These are phyloP conservation scores for Aurelia coerulea DNA, from an alignment of 30 jellyfish, hydroid and myxozoan species.

Conservation along the genomic window DNA sequence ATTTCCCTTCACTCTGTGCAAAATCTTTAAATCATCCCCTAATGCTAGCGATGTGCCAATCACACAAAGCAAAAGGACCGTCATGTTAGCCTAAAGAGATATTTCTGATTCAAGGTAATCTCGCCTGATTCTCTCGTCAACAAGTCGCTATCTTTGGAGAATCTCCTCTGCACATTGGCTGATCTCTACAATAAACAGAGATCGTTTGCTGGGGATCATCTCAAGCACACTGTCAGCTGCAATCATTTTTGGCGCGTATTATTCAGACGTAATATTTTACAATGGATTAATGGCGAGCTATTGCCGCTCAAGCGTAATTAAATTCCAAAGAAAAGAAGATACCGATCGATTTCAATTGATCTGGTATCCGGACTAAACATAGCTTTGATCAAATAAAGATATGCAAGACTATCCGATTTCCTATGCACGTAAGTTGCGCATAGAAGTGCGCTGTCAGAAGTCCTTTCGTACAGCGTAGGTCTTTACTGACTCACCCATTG, in stretches of 20 bases:
- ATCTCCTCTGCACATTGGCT: slow-evolving; percentile 40
- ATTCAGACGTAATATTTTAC: slow-evolving; percentile 57
- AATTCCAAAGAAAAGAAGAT: slow-evolving; percentile 34
- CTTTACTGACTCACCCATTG: no score
- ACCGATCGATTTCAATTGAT: background rate
- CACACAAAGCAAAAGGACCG: slow-evolving; percentile 54
- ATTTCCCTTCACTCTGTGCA: slow-evolving; percentile 34
- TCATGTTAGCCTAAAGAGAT: slow-evolving; percentile 39
- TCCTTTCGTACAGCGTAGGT: no score
- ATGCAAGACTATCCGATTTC: no score
- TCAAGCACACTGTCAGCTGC: slow-evolving; percentile 67
- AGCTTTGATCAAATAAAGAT: background rate
- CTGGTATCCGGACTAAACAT: background rate
- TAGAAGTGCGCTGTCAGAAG: no score
- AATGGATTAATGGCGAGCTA: slow-evolving; percentile 62
- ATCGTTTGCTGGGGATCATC: slow-evolving; percentile 60
- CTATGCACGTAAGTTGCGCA: no score
- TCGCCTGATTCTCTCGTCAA: slow-evolving; percentile 40
- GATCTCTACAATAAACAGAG: slow-evolving; percentile 58
- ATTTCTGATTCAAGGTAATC: slow-evolving; percentile 51
- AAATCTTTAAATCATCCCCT: slow-evolving; percentile 42
- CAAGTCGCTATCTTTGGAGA: slow-evolving; percentile 76
- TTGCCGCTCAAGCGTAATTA: slow-evolving; percentile 61
- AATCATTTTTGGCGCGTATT: slow-evolving; percentile 48
- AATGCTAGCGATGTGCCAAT: slow-evolving; percentile 41